Conservation (phyloP, 2,888 invertebrate genomes). For the Creontiades dilutus region DNA sequence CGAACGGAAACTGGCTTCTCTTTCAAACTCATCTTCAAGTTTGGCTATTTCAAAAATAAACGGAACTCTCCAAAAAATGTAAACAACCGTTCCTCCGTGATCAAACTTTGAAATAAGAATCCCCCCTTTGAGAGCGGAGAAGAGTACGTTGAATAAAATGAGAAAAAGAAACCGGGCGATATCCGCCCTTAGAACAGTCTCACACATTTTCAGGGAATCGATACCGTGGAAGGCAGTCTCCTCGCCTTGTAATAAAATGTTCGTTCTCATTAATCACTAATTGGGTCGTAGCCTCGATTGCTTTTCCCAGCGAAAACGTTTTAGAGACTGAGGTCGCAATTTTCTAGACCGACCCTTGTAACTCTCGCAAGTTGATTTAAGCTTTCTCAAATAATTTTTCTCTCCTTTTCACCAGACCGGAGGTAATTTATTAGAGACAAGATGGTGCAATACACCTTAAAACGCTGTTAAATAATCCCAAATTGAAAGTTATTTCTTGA, state of each 20-base stretch:
- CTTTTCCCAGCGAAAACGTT: background rate
- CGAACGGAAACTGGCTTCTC: background rate
- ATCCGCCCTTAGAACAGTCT: background rate
- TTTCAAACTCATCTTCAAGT: background rate
- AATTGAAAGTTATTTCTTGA: too few species aligned
- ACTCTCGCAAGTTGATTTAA: background rate
- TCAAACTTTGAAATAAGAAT: background rate
- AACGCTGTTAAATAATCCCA: too few species aligned
- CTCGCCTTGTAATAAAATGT: slow-evolving; percentile 35
- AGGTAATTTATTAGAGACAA: background rate
- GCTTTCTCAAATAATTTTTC: background rate
- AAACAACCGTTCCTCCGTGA: background rate
- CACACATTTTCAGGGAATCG: background rate
- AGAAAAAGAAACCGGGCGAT: background rate
- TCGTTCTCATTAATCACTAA: slow-evolving; percentile 43
- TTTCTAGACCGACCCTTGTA: background rate
- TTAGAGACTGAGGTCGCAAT: background rate
- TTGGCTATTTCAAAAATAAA: background rate
- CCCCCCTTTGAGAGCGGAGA: background rate
- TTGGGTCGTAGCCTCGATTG: slow-evolving; percentile 41
- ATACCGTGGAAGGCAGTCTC: background rate
- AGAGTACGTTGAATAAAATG: background rate
- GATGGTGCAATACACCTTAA: too few species aligned
- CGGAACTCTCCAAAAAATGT: background rate
- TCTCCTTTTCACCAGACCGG: background rate